Evolutionary conservation across 2,888 invertebrate genomes (phyloP).

Genomic region (Apodemia mormo): DNA sequence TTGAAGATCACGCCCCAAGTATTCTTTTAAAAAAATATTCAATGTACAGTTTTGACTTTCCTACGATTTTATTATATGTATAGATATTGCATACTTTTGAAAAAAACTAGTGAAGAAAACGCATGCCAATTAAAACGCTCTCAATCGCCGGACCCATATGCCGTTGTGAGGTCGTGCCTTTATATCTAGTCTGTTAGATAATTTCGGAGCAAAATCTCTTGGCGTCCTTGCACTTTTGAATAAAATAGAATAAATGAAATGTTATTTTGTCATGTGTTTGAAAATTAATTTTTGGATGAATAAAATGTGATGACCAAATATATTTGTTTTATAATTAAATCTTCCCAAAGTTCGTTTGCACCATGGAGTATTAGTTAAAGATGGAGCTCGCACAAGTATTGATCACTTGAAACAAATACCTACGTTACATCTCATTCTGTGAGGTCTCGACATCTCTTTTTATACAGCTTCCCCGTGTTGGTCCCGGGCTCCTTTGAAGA

Average conservation of each 20-base stretch:
- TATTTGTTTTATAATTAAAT: background rate
- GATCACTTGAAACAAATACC: too few species aligned
- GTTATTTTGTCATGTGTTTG: conserved; percentile 17
- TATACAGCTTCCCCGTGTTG: too few species aligned
- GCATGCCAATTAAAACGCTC: background rate
- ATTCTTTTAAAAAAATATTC: too few species aligned
- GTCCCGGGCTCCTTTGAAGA: too few species aligned
- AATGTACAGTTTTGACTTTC: too few species aligned
- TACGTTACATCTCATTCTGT: too few species aligned
- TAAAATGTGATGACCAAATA: conserved; percentile 3
- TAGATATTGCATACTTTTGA: background rate
- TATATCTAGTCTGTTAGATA: conserved; percentile 60
- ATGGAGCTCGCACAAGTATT: too few species aligned
- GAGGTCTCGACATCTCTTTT: too few species aligned
- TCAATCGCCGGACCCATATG: background rate
- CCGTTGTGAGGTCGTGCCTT: conserved; percentile 63
- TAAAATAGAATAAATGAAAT: conserved; percentile 10
- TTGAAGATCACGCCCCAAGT: too few species aligned
- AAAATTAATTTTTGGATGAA: conserved; percentile 5
- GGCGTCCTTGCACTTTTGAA: conserved; percentile 42
- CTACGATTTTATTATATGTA: too few species aligned
- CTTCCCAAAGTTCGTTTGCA: background rate
- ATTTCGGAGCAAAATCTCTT: conserved; percentile 53
- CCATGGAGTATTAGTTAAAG: too few species aligned
- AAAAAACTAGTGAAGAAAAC: background rate